These are phyloP conservation scores for Ictalurus punctatus DNA, from an alignment of 2,113 vertebrate genomes.

Conservation along the genomic window DNA sequence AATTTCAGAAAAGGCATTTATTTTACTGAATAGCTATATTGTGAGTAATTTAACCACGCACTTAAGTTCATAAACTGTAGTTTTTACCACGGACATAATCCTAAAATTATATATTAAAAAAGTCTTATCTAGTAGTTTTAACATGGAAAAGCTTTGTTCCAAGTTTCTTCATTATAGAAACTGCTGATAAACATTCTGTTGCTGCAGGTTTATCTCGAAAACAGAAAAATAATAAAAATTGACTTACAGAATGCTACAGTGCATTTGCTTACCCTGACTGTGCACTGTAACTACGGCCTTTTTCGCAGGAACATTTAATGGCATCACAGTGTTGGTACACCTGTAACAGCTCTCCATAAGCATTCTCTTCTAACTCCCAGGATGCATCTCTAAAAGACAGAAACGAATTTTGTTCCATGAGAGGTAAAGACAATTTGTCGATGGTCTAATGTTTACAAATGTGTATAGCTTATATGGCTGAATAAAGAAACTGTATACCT, in stretches of 20 bases:
- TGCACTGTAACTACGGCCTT: conserved; percentile 80
- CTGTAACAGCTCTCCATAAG: conserved; percentile 88
- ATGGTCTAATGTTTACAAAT: no score
- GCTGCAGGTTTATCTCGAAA: neutral
- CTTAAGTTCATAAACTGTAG: neutral
- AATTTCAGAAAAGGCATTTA: neutral
- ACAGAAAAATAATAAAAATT: neutral
- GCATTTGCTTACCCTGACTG: conserved; percentile 77
- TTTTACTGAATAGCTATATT: neutral
- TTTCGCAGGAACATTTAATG: conserved; percentile 75
- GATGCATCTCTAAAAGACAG: conserved; percentile 86
- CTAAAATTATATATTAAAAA: neutral
- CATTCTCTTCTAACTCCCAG: conserved; percentile 96
- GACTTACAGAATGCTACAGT: neutral
- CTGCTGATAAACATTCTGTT: neutral
- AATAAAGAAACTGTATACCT: conserved; percentile 68
- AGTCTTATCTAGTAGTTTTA: neutral
- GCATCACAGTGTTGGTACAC: conserved; percentile 85
- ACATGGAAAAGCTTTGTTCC: neutral
- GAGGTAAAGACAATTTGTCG: neutral
- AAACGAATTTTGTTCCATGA: neutral
- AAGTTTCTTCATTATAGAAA: neutral
- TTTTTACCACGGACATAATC: neutral
- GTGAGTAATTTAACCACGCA: neutral
- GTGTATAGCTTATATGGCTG: neutral